Evolutionary conservation across 2,113 vertebrate species (phyloP), one percentile per base, ranked within the genome.

Genomic region (Dinomys branickii): DNA sequence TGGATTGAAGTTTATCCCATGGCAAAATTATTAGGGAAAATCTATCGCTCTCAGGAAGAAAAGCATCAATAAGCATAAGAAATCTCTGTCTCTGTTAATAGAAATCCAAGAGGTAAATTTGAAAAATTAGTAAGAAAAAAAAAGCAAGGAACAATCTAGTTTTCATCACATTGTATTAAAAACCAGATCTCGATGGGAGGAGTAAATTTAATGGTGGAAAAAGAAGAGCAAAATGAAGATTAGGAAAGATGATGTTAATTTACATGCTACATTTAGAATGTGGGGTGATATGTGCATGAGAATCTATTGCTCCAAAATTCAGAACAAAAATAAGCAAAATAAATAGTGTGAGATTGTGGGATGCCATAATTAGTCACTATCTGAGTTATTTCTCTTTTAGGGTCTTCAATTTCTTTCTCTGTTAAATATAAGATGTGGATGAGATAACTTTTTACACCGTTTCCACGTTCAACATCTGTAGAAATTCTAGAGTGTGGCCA

Each of bases 271-370:
- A 54, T 88, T 88, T 95, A 69, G 77, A 94, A 86, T 80, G 38
- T 26, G 75, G 88, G 80, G 17, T 75, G 82, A 54, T 44, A 1
- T 78, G 92, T 88, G 71, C 38, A 44, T 24, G 30, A 35, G 33
- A 89, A 44, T 41, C 80, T 58, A 65, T 80, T 91, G 58, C 82
- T 96, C 75, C 86, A 61, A 71, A 75, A 61, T 85, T 90, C 61
- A 91, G 69, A 96, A 54, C 22, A 47, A 88, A 94, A 89, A 86
- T 24, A 94, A 44, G 8, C 92, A 91, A 91, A 93, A 52, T 82
- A 81, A 84, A 93, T 30, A 92, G 33, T 56, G 22, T 52, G 56
- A n/a, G 26, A 10, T 19, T 35, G 41, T 56, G 10, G 52, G 35
- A 16, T 35, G 4, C 54, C 33, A 0, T 3, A 13, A 71, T 35